A percentile compares a stretch with the other conserved stretches of the same genome.
Conservation (phyloP, 2,797 vertebrate genomes). For the Sebastolobus altivelis region DNA sequence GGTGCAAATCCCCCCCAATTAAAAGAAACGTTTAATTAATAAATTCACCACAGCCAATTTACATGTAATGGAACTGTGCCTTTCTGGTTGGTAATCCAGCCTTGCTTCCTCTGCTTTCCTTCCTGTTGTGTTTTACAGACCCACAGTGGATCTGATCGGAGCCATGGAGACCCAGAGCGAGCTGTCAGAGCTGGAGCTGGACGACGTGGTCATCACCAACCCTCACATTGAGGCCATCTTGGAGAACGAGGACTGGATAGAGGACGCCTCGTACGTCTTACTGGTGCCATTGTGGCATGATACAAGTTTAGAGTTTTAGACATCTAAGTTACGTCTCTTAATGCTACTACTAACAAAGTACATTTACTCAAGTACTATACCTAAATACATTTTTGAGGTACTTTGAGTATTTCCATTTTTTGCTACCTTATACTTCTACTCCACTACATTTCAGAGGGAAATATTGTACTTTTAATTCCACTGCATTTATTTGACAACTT, state of each 20-base stretch:
- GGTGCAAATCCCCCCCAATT: neutral
- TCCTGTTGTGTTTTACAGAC: slow-evolving; percentile 78
- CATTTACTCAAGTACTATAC: neutral
- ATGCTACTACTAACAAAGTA: neutral
- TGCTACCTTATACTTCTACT: neutral
- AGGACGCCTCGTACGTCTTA: slow-evolving; percentile 94
- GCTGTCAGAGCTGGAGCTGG: slow-evolving; percentile 95
- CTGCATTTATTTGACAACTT: neutral
- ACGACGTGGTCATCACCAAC: slow-evolving; percentile 97
- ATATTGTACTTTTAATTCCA: neutral
- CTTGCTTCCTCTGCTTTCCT: neutral
- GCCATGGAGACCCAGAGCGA: slow-evolving; percentile 95
- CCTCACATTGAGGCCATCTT: slow-evolving; percentile 97
- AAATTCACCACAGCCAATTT: neutral
- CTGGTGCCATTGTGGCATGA: neutral
- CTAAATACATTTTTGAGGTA: neutral
- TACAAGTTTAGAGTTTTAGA: neutral
- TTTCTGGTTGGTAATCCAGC: slow-evolving; percentile 3
- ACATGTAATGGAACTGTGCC: neutral
- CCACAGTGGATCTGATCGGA: slow-evolving; percentile 94
- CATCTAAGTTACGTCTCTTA: neutral
- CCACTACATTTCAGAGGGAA: neutral
- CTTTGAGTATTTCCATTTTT: neutral
- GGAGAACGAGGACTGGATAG: slow-evolving; percentile 98
- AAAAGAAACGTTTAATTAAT: neutral